Evolutionary conservation across 1,140 invertebrate genomes (phyloP).

Genomic region (Brachionus plicatilis): DNA sequence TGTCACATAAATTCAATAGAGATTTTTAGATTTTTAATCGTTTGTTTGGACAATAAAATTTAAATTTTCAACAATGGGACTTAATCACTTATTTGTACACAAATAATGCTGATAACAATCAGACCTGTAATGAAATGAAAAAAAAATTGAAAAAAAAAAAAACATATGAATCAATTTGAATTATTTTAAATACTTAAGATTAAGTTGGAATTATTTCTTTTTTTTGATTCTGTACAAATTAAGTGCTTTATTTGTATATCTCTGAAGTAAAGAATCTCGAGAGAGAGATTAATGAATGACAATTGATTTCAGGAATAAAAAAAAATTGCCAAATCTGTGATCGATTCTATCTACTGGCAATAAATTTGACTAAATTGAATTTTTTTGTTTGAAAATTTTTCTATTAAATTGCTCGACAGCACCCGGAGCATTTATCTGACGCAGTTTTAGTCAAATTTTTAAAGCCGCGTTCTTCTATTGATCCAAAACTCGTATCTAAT

Average conservation of each 20-base stretch:
- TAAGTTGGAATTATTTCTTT: not conserved
- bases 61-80: not conserved
- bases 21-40: slow-evolving; percentile 23
- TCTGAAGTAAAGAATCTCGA: not conserved
- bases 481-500: not conserved
- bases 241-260: not conserved
- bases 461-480: not conserved
- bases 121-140: not conserved
- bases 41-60: not conserved
- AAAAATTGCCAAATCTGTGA: not conserved
- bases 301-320: not conserved
- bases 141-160: not conserved
- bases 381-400: not conserved
- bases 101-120: slow-evolving; percentile 6
- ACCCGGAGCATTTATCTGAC: not conserved
- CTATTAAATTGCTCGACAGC: not conserved
- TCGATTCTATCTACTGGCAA: not conserved
- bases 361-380: not conserved
- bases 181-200: not conserved
- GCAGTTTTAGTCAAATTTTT: not conserved
- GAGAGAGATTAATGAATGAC: not conserved
- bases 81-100: not conserved
- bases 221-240: not conserved
- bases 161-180: not conserved
- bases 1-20: slow-evolving; percentile 20